Evolutionary conservation across 2,888 invertebrate species (phyloP), one percentile per base, ranked within the genome.

Genomic region (Scaptomyza flava): DNA sequence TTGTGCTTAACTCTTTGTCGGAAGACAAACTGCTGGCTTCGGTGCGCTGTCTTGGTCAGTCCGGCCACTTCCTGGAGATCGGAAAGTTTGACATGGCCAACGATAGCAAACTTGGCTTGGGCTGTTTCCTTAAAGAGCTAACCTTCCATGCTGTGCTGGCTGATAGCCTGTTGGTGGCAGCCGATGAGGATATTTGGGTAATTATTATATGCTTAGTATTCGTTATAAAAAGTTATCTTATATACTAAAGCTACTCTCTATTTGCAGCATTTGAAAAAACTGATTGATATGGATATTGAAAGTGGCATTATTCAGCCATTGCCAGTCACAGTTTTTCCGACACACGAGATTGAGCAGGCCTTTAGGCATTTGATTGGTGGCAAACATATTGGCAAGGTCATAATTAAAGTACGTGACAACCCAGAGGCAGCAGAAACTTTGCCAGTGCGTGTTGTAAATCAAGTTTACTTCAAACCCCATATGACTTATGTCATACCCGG

Each of bases 1-100:
- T 98, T 56, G 96, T 99, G 12, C 92, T 98, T 7, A 99, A 99
- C 91, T 98, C 98, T 0, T 92, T 99, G 45, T 95, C 98, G 0
- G 98, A 97, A 87, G 98, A 99, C 47, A 98, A 98, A 91, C 93
- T 98, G 0, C 93, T 94, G 85, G 96, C 95, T 0, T 95, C 95
- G 0, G 90, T 95, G 0, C 92, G 94, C 3, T 95, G 95, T 75
- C 90, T 95, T 9, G 94, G 93, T 0, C 77, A 78, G 2, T 92
- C 93, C 0, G 95, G 97, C 9, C 93, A 95, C 62, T 97, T 97
- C 91, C 91, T 97, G 51, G 97, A 97, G 92, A 97, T 98, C 68
- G 97, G 97, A 46, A 97, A 97, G 92, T 96, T 95, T 86, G 97
- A 98, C 91, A 92, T 97, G 83, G 93, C 94, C 0, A 93, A 93